These are phyloP conservation scores for Macrosoma leucophasiata DNA, from an alignment of 2,888 invertebrate species.

Conservation along the genomic window DNA sequence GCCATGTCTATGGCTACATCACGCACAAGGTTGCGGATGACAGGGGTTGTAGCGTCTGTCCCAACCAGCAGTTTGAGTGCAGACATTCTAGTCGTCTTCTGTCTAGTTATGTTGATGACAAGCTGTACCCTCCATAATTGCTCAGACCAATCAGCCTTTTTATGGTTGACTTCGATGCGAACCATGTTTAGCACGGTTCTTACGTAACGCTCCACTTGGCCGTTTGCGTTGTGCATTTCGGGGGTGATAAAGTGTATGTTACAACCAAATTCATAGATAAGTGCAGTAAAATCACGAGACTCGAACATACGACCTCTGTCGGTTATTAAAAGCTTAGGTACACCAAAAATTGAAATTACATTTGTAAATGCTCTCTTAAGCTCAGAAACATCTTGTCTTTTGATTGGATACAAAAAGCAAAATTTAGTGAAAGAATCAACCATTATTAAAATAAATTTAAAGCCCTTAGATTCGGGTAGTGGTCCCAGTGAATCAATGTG, in stretches of 20 bases:
- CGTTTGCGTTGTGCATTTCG: constrained; percentile 22
- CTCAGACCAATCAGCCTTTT: constrained; percentile 7
- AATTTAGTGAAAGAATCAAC: constrained; percentile 26
- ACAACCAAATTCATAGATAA: constrained; percentile 13
- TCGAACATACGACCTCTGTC: constrained; percentile 25
- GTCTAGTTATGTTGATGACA: constrained; percentile 4
- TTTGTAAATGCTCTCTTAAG: constrained; percentile 12
- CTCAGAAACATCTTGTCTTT: constrained; percentile 24
- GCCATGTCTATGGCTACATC: neutral
- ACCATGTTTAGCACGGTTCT: constrained; percentile 18
- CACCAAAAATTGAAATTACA: constrained; percentile 21
- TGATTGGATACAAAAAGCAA: constrained; percentile 22
- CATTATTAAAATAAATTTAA: constrained; percentile 12
- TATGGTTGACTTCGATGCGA: constrained; percentile 8
- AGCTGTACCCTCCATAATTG: constrained; percentile 6
- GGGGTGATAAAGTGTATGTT: constrained; percentile 24
- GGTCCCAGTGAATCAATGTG: constrained; percentile 12
- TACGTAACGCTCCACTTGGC: constrained; percentile 15
- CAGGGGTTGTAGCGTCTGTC: neutral
- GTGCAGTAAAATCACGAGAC: constrained; percentile 9
- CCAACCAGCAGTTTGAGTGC: neutral
- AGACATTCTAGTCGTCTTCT: neutral
- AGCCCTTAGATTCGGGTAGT: constrained; percentile 3
- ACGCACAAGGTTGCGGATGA: neutral
- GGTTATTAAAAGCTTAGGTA: constrained; percentile 19